These are phyloP conservation scores for Hippopotamyrus pictus DNA, from an alignment of 2,797 vertebrate species.

Conservation along the genomic window DNA sequence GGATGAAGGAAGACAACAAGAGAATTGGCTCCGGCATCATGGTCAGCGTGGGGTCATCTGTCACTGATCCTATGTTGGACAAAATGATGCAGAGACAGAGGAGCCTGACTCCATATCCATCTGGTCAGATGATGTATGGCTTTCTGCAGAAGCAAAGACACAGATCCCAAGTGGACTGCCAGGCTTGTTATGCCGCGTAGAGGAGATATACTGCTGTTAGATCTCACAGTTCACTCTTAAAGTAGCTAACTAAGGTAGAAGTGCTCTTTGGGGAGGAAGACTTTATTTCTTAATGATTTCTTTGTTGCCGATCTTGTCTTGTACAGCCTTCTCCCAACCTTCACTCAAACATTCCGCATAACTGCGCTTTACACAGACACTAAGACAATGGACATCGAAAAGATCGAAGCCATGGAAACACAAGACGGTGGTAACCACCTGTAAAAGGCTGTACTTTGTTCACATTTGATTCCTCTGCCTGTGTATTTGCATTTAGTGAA, in stretches of 20 bases:
- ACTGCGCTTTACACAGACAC: not conserved
- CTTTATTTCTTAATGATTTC: not conserved
- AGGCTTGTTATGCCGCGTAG: not conserved
- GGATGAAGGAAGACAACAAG: not conserved
- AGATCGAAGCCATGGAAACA: not conserved
- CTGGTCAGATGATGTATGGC: not conserved
- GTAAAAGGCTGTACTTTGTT: not conserved
- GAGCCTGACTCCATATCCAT: not conserved
- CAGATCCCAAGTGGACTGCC: not conserved
- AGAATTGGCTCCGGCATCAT: not conserved
- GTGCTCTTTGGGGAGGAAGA: not conserved
- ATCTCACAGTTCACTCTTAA: not conserved
- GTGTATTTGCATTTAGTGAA: not conserved
- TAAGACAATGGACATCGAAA: not conserved
- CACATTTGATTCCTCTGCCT: not conserved
- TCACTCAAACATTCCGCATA: not conserved
- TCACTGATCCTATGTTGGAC: not conserved
- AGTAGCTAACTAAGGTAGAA: not conserved
- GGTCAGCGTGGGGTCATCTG: not conserved
- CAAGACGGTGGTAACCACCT: not conserved
- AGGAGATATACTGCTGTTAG: not conserved
- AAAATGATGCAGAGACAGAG: not conserved
- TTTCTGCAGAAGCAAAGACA: not conserved
- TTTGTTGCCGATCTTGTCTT: not conserved
- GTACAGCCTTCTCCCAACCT: not conserved